These are phyloP conservation scores for Holothuria leucospilota DNA, from an alignment of 53 echinoderm and acorn worm genomes.

Conservation along the genomic window DNA sequence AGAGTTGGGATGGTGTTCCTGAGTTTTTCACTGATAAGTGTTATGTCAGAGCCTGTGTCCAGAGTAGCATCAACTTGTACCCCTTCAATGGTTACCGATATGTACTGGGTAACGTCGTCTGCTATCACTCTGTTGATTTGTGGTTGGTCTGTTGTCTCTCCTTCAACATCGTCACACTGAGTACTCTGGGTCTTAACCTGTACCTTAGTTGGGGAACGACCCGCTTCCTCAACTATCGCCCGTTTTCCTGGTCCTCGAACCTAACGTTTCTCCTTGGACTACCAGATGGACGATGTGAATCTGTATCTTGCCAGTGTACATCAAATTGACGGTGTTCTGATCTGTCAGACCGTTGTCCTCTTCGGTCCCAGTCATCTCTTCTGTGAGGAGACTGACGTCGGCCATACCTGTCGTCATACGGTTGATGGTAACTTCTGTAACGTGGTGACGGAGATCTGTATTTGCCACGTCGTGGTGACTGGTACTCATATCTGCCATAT, in stretches of 20 bases:
- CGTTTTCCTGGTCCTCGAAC: constrained; percentile 28
- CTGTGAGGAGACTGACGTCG: neutral
- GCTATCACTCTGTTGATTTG: neutral
- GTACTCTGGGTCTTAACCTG: neutral
- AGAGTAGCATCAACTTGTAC: neutral
- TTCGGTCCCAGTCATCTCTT: neutral
- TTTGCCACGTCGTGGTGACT: neutral
- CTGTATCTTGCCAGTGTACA: neutral
- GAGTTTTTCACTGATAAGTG: constrained; percentile 2
- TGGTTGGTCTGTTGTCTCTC: neutral
- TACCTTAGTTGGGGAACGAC: constrained; percentile 7
- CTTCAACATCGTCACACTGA: neutral
- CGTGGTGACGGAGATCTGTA: neutral
- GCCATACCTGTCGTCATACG: neutral
- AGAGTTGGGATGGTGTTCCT: neutral
- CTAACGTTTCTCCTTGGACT: neutral
- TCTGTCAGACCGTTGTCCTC: neutral
- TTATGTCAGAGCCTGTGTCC: constrained; percentile 12
- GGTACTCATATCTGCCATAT: neutral
- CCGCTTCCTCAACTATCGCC: constrained; percentile 15
- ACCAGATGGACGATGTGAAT: neutral
- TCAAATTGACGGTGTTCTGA: neutral
- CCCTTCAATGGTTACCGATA: neutral
- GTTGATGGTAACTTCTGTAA: neutral
- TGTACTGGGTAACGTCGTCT: neutral